phyloP scores from a whole-genome alignment of 2,113 vertebrate species.

The Cynocephalus volans region DNA sequence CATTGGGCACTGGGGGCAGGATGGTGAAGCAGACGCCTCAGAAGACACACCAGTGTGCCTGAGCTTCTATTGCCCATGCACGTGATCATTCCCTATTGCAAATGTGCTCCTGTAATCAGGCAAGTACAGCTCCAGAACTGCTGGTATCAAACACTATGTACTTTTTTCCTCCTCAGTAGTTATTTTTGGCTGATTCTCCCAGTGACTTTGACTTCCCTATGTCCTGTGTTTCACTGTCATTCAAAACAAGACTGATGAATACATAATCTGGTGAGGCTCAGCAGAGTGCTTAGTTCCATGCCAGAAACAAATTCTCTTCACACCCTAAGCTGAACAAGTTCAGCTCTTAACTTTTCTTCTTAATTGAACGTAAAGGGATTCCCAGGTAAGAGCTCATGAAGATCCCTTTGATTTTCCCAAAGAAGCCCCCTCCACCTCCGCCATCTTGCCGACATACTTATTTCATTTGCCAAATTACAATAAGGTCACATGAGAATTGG shows the following conservation, averaged over 20 bases:
- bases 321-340: neutral
- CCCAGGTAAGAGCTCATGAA: neutral
- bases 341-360: neutral
- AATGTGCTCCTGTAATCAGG: neutral
- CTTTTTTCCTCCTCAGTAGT: neutral
- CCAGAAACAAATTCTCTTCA: neutral
- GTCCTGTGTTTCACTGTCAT: neutral
- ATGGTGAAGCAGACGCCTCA: rapidly evolving
- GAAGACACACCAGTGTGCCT: neutral
- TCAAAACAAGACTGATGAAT: neutral
- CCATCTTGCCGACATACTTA: neutral
- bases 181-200: neutral
- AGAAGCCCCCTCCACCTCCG: neutral
- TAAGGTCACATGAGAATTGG: too few species aligned
- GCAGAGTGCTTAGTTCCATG: neutral
- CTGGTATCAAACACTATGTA: neutral
- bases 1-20: neutral
- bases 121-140: neutral
- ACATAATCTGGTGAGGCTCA: neutral
- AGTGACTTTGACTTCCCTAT: neutral
- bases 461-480: neutral
- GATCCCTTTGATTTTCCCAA: neutral
- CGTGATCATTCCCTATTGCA: neutral
- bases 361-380: neutral
- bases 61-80: neutral